Evolutionary conservation across 2,113 vertebrate genomes (phyloP).

Genomic region (Gasterosteus aculeatus): DNA sequence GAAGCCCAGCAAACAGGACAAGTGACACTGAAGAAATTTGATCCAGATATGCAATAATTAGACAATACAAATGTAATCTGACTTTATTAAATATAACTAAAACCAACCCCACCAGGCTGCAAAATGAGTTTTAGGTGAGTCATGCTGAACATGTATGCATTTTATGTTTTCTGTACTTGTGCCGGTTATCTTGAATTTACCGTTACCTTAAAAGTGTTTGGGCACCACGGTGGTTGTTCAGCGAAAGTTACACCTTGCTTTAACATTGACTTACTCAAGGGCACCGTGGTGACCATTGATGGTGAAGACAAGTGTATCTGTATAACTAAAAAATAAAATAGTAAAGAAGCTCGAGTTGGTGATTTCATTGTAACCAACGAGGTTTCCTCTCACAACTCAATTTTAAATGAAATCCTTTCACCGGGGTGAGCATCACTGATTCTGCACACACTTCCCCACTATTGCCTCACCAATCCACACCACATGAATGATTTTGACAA

Average conservation of each 20-base stretch:
- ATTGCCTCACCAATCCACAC: conserved; percentile 26
- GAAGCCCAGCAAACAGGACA: conserved; percentile 79
- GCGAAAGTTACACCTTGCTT: background rate
- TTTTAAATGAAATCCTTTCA: background rate
- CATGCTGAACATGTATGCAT: background rate
- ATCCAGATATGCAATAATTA: background rate
- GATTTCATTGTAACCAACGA: background rate
- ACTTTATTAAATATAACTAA: background rate
- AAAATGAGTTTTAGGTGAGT: background rate
- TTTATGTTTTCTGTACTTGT: background rate
- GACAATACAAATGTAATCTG: background rate
- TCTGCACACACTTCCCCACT: background rate
- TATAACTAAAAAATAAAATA: background rate
- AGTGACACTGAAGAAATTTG: background rate
- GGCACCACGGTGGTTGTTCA: background rate
- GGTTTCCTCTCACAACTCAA: background rate
- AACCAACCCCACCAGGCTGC: background rate
- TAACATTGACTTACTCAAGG: background rate
- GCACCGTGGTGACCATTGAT: background rate
- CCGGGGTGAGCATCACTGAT: background rate
- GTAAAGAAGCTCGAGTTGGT: background rate
- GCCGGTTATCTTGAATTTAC: background rate
- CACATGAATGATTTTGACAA: conserved; percentile 42
- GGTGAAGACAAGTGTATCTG: background rate
- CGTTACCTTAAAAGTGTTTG: background rate